Percentiles rank a stretch among this genome's conserved stretches.
phyloP scores from a whole-genome alignment of 2,797 vertebrate species.

The Enteromius paludinosus region DNA sequence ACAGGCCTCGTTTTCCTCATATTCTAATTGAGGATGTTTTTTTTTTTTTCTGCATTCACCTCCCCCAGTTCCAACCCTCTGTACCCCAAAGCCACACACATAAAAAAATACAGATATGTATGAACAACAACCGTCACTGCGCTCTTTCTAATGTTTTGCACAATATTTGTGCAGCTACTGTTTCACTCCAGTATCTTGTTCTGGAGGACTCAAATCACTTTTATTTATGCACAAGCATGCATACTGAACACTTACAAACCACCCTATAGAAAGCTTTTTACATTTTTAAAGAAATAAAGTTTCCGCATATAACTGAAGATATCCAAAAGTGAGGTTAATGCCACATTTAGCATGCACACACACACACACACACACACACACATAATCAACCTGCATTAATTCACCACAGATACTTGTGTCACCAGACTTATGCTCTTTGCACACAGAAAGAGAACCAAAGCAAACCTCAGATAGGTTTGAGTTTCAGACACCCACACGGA shows the following conservation, averaged over 20 bases:
- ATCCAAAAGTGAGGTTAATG: neutral
- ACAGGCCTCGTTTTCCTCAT: slow-evolving; percentile 55
- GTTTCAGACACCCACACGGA: slow-evolving; percentile 58
- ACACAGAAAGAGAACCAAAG: slow-evolving; percentile 44
- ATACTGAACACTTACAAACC: neutral
- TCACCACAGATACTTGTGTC: slow-evolving; percentile 48
- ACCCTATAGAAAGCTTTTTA: neutral
- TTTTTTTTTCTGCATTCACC: slow-evolving; percentile 15
- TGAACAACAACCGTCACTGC: neutral
- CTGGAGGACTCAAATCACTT: neutral
- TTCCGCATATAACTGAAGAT: neutral
- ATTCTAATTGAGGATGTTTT: slow-evolving; percentile 46
- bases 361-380: slow-evolving; percentile 14
- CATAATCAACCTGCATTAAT: slow-evolving; percentile 42
- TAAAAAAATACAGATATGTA: neutral
- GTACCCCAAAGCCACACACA: slow-evolving; percentile 17
- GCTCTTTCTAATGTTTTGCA: slow-evolving; percentile 7
- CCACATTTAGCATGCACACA: neutral
- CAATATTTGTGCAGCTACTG: neutral
- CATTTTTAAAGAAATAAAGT: neutral
- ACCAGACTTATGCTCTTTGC: slow-evolving; percentile 51
- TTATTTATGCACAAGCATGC: neutral
- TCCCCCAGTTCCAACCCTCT: slow-evolving; percentile 4
- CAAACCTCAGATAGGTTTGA: slow-evolving; percentile 55
- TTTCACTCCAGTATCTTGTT: neutral